Conservation (phyloP, 1,140 invertebrate species). For the Drosophila lini region DNA sequence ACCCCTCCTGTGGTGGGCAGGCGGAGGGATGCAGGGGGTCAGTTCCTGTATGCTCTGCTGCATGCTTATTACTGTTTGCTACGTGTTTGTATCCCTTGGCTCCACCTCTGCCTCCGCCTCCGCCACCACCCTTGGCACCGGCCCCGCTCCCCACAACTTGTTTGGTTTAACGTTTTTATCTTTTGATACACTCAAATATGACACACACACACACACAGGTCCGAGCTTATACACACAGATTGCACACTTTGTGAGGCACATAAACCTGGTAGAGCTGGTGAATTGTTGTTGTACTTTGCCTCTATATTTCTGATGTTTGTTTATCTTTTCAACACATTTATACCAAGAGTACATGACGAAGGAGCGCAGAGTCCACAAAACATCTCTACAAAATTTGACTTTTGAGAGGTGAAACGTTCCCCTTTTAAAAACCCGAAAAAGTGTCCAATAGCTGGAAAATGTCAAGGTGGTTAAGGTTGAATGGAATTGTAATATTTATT, state of each 20-base stretch:
- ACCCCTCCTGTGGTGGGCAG: slow-evolving; percentile 14
- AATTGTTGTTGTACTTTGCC: slow-evolving; percentile 57
- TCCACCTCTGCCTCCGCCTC: not conserved
- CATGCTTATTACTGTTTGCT: slow-evolving; percentile 82
- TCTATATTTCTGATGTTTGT: slow-evolving; percentile 58
- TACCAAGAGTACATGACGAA: slow-evolving; percentile 34
- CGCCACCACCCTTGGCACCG: not conserved
- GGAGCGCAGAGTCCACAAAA: not conserved
- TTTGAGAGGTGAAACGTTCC: not conserved
- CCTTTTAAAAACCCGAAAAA: no score
- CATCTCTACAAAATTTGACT: slow-evolving; percentile 11
- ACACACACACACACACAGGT: slow-evolving; percentile 32
- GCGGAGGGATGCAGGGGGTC: slow-evolving; percentile 18
- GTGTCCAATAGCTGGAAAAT: not conserved
- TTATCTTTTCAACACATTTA: slow-evolving; percentile 80
- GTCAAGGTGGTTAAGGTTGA: no score
- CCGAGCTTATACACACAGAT: slow-evolving; percentile 49
- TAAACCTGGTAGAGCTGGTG: slow-evolving; percentile 54
- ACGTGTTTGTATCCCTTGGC: slow-evolving; percentile 66
- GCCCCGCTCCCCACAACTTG: slow-evolving; percentile 32
- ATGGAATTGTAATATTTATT: no score
- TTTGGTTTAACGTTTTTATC: slow-evolving; percentile 81
- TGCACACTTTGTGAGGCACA: slow-evolving; percentile 74
- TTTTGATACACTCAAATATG: slow-evolving; percentile 80
- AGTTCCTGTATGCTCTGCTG: slow-evolving; percentile 67